phyloP scores from a whole-genome alignment of 2,797 vertebrate species.

The Phataginus tetradactyla region DNA sequence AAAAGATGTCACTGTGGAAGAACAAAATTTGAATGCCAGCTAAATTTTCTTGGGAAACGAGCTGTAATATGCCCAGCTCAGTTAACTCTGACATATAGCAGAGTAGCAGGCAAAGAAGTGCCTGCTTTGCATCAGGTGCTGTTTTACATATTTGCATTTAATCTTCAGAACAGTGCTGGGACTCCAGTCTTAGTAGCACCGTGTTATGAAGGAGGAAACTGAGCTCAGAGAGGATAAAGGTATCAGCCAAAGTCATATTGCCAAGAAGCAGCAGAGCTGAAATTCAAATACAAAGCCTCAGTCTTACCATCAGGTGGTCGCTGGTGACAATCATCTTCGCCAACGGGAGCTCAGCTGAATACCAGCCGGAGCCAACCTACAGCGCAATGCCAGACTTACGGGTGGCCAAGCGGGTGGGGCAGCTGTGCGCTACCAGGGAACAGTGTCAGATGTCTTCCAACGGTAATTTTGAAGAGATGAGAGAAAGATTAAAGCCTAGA shows the following conservation, averaged over 20 bases:
- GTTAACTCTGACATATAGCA: neutral
- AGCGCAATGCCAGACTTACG: neutral
- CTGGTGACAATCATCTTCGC: neutral
- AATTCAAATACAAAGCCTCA: neutral
- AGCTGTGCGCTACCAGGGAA: neutral
- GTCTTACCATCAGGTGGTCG: neutral
- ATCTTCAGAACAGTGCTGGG: neutral
- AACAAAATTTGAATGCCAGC: conserved; percentile 54
- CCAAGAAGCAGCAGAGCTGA: neutral
- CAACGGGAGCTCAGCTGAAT: neutral
- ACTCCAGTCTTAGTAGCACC: neutral
- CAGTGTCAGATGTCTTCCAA: neutral
- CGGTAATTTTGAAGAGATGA: neutral
- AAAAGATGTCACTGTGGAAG: conserved; percentile 67
- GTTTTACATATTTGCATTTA: neutral
- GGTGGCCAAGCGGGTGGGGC: neutral
- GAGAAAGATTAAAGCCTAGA: neutral
- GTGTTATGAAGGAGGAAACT: neutral
- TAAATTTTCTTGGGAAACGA: conserved; percentile 34
- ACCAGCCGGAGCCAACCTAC: neutral
- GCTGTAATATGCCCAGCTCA: neutral
- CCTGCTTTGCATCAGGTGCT: neutral
- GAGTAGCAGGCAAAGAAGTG: neutral
- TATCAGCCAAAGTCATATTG: neutral
- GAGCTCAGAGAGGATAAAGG: neutral